Conservation (phyloP, 1,140 invertebrate genomes). For the Mamestra configurata region DNA sequence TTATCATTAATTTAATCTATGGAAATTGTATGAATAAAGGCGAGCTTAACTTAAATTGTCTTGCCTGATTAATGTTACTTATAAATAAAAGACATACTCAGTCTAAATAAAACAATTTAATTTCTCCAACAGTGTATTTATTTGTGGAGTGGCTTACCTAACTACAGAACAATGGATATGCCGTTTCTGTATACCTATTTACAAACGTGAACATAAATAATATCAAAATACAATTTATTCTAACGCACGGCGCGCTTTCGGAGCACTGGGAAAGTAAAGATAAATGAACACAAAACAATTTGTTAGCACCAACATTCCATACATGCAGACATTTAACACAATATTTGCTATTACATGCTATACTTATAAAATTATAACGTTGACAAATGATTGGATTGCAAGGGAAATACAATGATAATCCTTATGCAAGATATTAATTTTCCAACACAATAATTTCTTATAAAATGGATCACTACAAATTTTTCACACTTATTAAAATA, state of each 20-base stretch:
- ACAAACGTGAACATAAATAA: constrained; percentile 86
- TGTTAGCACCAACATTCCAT: constrained; percentile 70
- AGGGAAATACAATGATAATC: background rate
- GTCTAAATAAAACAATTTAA: constrained; percentile 57
- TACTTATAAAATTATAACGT: constrained; percentile 12
- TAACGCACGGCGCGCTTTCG: constrained; percentile 42
- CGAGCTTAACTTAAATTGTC: too few relatives aligned
- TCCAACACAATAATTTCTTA: too few relatives aligned
- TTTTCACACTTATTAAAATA: background rate
- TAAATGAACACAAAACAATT: constrained; percentile 60
- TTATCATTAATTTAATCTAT: too few relatives aligned
- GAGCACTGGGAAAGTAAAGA: constrained; percentile 50
- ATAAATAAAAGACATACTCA: background rate
- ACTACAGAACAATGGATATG: constrained; percentile 86
- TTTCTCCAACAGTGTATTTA: constrained; percentile 79
- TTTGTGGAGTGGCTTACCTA: constrained; percentile 74
- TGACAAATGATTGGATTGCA: background rate
- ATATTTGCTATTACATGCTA: constrained; percentile 35
- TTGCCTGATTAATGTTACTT: too few relatives aligned
- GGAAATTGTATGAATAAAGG: too few relatives aligned
- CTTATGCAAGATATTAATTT: too few relatives aligned
- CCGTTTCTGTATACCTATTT: constrained; percentile 83
- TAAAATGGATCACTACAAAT: background rate
- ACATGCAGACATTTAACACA: constrained; percentile 46
- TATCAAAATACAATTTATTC: constrained; percentile 83